Percentiles rank a stretch among this genome's conserved stretches.
Evolutionary conservation across 2,113 vertebrate genomes (phyloP).

Genomic region (Chaetorhynchus papuensis): DNA sequence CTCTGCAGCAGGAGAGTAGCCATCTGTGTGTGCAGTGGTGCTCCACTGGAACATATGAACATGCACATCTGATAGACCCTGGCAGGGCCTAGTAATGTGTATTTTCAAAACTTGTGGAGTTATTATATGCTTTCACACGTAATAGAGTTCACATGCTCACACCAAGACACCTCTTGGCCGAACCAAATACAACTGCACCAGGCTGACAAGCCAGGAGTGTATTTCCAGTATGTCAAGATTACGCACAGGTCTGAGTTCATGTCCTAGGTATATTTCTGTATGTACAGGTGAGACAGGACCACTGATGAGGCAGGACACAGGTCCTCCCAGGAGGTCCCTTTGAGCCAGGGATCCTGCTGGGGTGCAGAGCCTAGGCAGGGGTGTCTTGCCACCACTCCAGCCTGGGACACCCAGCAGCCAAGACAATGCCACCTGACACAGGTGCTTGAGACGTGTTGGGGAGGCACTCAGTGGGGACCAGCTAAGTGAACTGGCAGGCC

Average conservation of each 20-base stretch:
- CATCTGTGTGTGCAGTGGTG: not conserved
- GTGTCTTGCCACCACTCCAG: not conserved
- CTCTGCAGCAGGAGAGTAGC: not conserved
- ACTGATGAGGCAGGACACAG: accelerated
- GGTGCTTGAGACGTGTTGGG: not conserved
- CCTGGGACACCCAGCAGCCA: not conserved
- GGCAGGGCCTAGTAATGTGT: not conserved
- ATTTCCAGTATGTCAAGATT: not conserved
- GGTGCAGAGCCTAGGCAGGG: not conserved
- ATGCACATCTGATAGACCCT: not conserved
- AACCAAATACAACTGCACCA: not conserved
- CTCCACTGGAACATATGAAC: not conserved
- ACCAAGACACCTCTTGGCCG: not conserved
- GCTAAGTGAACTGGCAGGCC: not conserved
- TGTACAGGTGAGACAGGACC: accelerated
- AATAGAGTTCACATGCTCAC: not conserved
- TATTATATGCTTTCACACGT: not conserved
- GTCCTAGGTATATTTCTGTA: not conserved
- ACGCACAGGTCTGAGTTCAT: accelerated
- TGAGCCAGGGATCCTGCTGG: not conserved
- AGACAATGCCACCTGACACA: not conserved
- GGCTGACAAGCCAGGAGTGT: not conserved
- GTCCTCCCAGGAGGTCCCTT: not conserved
- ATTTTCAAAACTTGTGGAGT: not conserved
- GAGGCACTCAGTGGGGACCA: accelerated